A percentile compares a stretch with the other conserved stretches of the same genome.
phyloP scores from a whole-genome alignment of 2,888 invertebrate species.

The Amiota communis region DNA sequence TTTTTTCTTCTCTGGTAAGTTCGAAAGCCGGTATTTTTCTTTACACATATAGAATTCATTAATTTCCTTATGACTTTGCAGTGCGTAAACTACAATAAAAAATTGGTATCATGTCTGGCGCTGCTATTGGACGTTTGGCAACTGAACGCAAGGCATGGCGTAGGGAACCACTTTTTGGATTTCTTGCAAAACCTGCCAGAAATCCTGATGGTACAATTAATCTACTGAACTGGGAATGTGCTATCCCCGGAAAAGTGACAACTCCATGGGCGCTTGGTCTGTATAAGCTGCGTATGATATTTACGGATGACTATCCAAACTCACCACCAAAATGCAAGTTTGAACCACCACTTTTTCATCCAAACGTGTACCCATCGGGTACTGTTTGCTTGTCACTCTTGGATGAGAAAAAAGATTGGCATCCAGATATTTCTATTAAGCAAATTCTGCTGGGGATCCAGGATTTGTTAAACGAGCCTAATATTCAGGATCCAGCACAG shows the following conservation, averaged over 20 bases:
- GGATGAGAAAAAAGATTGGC: conserved; percentile 99
- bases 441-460: conserved; percentile 98
- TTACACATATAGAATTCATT: too few species aligned
- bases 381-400: conserved; percentile 92
- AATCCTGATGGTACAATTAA: conserved; percentile 96
- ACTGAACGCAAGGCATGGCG: conserved; percentile 99
- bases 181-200: conserved; percentile 95
- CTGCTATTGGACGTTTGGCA: conserved; percentile 94
- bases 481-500: conserved; percentile 98
- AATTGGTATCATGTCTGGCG: conserved; percentile 87
- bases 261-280: conserved; percentile 98
- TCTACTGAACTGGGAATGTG: conserved; percentile 99
- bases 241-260: conserved; percentile 98
- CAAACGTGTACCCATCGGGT: conserved; percentile 92
- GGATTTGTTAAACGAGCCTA: conserved; percentile 97
- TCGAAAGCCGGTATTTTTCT: too few species aligned
- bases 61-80: background rate
- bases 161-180: conserved; percentile 99
- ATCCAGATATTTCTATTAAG: conserved; percentile 98
- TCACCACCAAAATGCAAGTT: conserved; percentile 99
- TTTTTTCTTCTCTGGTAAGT: too few species aligned
- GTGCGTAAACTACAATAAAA: conserved; percentile 63
- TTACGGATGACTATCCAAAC: conserved; percentile 99
- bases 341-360: conserved; percentile 98
- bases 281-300: conserved; percentile 97